A percentile compares a stretch with the other conserved stretches of the same genome.
Conservation (phyloP, 2,888 invertebrate species). For the Amblyteles armatorius region DNA sequence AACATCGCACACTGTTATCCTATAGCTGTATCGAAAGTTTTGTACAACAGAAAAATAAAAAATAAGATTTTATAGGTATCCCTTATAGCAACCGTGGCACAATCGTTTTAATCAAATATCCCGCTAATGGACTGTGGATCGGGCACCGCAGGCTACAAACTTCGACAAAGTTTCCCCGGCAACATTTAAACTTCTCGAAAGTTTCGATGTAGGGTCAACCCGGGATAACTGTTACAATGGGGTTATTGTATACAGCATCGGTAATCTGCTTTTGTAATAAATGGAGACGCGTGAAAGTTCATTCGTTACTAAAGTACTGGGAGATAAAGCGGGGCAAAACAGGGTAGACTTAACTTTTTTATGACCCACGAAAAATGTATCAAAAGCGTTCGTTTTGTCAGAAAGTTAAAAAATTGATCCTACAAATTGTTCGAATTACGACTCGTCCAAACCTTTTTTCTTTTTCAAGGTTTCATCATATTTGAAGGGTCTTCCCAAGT, state of each 20-base stretch:
- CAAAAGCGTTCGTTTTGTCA: no score
- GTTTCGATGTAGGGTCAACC: neutral
- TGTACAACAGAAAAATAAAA: neutral
- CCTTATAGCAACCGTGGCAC: neutral
- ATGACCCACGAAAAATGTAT: no score
- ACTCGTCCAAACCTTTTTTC: no score
- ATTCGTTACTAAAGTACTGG: neutral
- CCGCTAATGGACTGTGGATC: neutral
- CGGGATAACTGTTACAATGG: neutral
- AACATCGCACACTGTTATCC: neutral
- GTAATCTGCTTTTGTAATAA: neutral
- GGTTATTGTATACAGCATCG: neutral
- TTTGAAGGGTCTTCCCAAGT: no score
- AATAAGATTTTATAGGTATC: constrained; percentile 5
- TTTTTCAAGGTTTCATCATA: no score
- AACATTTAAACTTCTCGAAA: neutral
- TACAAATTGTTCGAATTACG: no score
- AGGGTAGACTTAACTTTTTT: no score
- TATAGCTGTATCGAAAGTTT: neutral
- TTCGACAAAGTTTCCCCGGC: neutral
- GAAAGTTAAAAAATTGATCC: no score
- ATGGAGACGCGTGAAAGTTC: neutral
- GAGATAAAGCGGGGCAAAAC: neutral
- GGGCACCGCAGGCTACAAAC: neutral
- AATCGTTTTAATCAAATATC: constrained; percentile 3